Evolutionary conservation across 2,797 vertebrate species (phyloP).

Genomic region (Acanthornis magna): DNA sequence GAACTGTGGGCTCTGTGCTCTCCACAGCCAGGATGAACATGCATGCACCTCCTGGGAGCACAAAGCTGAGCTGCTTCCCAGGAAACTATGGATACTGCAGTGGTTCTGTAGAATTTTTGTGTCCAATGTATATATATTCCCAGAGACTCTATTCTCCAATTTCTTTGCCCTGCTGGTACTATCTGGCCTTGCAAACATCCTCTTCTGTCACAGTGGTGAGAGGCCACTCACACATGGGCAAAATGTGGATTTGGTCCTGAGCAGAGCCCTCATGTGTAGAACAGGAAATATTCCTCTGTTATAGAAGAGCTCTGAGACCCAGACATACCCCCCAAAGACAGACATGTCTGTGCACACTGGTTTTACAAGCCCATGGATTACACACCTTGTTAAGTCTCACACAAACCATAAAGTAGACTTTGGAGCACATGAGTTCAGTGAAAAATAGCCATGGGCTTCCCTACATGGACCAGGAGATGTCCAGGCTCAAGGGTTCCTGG

Average conservation of each 20-base stretch:
- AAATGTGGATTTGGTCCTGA: background rate
- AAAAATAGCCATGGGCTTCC: background rate
- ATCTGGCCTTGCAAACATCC: background rate
- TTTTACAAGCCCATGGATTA: background rate
- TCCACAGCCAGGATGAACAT: background rate
- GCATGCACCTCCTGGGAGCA: background rate
- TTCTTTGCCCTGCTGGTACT: background rate
- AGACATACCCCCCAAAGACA: background rate
- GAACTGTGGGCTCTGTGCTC: background rate
- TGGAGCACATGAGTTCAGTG: background rate
- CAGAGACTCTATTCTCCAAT: background rate
- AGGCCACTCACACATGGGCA: background rate
- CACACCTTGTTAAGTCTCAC: background rate
- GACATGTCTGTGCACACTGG: background rate
- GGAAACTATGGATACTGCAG: background rate
- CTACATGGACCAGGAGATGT: background rate
- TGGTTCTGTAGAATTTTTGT: background rate
- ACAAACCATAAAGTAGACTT: background rate
- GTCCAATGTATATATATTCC: background rate
- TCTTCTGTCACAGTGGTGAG: background rate
- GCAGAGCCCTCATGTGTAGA: background rate
- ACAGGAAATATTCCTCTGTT: background rate
- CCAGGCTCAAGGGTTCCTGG: background rate
- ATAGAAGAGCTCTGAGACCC: background rate
- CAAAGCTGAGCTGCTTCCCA: background rate